Evolutionary conservation across 2,797 vertebrate species (phyloP).

Genomic region (Aphelocoma californica): DNA sequence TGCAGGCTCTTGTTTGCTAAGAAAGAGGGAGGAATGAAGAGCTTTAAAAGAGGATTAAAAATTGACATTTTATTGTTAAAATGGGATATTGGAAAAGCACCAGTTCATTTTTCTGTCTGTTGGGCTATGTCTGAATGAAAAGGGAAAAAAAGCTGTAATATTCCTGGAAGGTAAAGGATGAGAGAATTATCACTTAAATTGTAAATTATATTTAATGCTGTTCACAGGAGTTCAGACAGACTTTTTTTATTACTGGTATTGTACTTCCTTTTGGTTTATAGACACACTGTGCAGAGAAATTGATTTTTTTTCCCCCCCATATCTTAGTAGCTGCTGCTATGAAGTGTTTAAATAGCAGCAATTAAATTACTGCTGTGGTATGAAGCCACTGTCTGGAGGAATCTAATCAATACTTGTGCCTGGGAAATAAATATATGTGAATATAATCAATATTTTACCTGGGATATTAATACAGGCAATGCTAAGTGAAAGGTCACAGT

Average conservation of each 20-base stretch:
- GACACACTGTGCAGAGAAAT: background rate
- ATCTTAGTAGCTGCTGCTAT: background rate
- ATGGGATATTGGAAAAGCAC: background rate
- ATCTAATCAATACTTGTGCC: background rate
- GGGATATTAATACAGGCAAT: background rate
- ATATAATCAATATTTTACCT: background rate
- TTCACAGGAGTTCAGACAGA: background rate
- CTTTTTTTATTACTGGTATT: background rate
- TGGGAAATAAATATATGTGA: background rate
- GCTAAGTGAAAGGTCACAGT: background rate
- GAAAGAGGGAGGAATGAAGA: background rate
- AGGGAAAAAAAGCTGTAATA: background rate
- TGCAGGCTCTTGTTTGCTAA: background rate
- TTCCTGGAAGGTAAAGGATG: background rate
- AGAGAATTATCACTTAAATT: background rate
- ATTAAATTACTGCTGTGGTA: background rate
- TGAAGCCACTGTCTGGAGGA: background rate
- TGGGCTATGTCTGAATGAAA: background rate
- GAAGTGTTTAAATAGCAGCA: background rate
- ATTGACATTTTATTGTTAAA: slow-evolving; percentile 2
- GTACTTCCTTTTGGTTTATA: background rate
- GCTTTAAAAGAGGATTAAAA: slow-evolving; percentile 9
- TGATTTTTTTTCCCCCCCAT: background rate
- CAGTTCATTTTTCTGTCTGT: background rate
- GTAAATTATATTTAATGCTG: background rate